Conservation (phyloP, 2,888 invertebrate species). For the Galerucella nymphaeae region DNA sequence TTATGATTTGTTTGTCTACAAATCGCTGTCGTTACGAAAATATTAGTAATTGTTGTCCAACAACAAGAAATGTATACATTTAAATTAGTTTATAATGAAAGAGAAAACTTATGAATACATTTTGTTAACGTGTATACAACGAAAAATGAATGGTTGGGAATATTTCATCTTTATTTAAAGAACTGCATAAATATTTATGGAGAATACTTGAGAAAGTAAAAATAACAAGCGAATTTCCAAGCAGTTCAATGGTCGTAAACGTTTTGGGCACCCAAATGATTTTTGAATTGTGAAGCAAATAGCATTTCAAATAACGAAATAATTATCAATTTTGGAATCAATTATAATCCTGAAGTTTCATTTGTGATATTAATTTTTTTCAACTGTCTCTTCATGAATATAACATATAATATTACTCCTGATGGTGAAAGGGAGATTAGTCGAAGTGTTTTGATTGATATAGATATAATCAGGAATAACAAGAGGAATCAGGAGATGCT, state of each 20-base stretch:
- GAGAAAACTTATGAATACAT: conserved; percentile 8
- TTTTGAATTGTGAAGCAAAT: too few species aligned
- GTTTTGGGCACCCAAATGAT: too few species aligned
- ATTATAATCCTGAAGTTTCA: too few species aligned
- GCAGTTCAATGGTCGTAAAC: neutral
- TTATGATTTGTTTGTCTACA: conserved; percentile 27
- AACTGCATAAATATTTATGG: neutral
- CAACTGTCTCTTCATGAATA: too few species aligned
- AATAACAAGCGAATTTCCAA: neutral
- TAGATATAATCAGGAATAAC: too few species aligned
- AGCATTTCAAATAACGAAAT: too few species aligned
- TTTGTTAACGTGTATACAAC: neutral
- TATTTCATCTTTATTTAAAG: neutral
- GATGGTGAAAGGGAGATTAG: too few species aligned
- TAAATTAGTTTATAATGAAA: conserved; percentile 10
- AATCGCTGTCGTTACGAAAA: conserved; percentile 15
- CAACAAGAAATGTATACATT: conserved; percentile 13
- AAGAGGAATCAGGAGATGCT: too few species aligned
- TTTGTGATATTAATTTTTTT: too few species aligned
- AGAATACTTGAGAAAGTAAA: neutral
- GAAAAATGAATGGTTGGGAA: neutral
- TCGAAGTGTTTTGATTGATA: too few species aligned
- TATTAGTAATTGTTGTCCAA: conserved; percentile 17
- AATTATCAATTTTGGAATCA: too few species aligned
- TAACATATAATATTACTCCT: too few species aligned